Base-by-base conservation (phyloP, 2,888 invertebrate species). In the Zonitis immaculata region DNA sequence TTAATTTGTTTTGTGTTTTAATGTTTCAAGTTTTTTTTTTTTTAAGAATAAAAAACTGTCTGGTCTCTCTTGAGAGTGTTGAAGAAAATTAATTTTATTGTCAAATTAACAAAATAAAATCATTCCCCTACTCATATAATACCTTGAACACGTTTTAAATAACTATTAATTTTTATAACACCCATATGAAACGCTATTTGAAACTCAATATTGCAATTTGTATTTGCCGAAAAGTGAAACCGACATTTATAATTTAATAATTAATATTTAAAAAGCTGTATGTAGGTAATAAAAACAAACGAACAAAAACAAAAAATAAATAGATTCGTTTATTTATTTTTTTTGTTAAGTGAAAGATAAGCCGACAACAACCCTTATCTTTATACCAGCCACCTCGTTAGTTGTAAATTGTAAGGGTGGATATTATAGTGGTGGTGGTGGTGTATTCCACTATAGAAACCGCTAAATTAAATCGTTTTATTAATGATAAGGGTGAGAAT, bases 41-140 rank as follows among this genome's bases (percentile, higher is more conserved):
- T 22, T 22, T 22, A 3, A 22, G 46, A 53, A 45, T 45, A 35
- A 53, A 39, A 44, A 49, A 49, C 20, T 32, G 49, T 53, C 53
- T 49, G 53, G 27, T 44, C 47, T 48, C 43, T 20, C 26, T 35
- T 16, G 7, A 16, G 8, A 2, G 9, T 16, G 18, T 26, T 44
- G 30, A 11, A 20, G 1, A 28, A 32, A 44, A 27, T n/a, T n/a
- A n/a, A n/a, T n/a, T n/a, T n/a, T n/a, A 47, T 51, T 14, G 14
- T 51, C 47, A 47, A 47, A 47, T 42, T 20, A 16, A 26, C 14
- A 27, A n/a, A 7, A 14, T 7, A 27, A 27, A 27, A 27, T n/a
- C n/a, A n/a, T n/a, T n/a, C n/a, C n/a, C n/a, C n/a, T n/a, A n/a
- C n/a, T n/a, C n/a, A n/a, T n/a, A n/a, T n/a, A n/a, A 5, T 22